phyloP scores from a whole-genome alignment of 2,888 invertebrate genomes.

The Resseliella maxima region DNA sequence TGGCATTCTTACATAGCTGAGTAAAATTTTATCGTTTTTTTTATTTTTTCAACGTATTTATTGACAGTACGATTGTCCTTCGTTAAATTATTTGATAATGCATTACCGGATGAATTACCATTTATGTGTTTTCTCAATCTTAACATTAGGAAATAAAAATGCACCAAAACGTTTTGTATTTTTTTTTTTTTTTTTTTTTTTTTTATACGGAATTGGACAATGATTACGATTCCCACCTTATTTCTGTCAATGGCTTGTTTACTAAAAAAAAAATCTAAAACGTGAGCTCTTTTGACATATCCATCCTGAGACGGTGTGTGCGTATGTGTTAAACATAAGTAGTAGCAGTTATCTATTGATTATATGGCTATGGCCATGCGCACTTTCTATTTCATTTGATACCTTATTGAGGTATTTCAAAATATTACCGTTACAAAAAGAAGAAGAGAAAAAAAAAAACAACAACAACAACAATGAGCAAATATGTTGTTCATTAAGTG shows the following conservation, averaged over 20 bases:
- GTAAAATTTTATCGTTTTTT: not conserved
- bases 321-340: too few relatives aligned
- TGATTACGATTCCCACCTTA: not conserved
- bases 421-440: too few relatives aligned
- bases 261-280: too few relatives aligned
- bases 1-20: not conserved
- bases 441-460: too few relatives aligned
- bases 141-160: conserved; percentile 14
- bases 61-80: not conserved
- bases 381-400: too few relatives aligned
- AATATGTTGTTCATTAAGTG: too few relatives aligned
- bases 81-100: not conserved
- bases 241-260: not conserved
- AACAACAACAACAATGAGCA: too few relatives aligned
- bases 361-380: too few relatives aligned
- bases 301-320: too few relatives aligned
- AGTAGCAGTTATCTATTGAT: too few relatives aligned
- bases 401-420: too few relatives aligned
- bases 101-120: not conserved
- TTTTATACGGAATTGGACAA: not conserved
- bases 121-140: conserved; percentile 16
- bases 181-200: not conserved
- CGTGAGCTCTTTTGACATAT: too few relatives aligned
- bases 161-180: not conserved
- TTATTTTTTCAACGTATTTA: not conserved